Base-by-base conservation (phyloP, 1,140 invertebrate genomes). In the Cotesia vestalis region DNA sequence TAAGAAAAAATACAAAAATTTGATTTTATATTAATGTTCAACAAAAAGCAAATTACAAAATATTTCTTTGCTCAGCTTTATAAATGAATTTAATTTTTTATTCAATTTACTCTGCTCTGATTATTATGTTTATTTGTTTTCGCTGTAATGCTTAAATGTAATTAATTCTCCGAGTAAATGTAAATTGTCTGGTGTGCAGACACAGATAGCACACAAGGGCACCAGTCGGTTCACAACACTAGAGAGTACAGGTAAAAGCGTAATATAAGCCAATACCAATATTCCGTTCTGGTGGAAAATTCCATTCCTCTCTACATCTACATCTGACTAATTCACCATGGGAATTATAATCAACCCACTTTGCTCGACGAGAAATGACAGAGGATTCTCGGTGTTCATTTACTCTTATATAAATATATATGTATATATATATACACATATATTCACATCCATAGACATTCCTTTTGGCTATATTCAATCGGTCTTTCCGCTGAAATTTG, bases 341-440 rank as follows among this genome's bases (percentile, higher is more conserved):
- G 17, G 66, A 59, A 68, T 46, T 67, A 68, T 68, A 68, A 68
- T 68, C 53, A 68, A 68, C 34, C 55, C 66, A 68, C 55, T 68
- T 68, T 68, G 52, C 12, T 40, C 4, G 8, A 59, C 52, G 55
- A 59, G 20, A 20, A 68, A 68, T 60, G 52, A 59, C 66, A 66
- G 51, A 40, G 35, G 59, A 68, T 68, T 68, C 52, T 46, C 2
- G 12, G 66, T 46, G 34, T 35, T 40, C 66, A 46, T 27, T 59
- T 53, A 68, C 27, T 6, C 52, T 57, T n/a, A n/a, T n/a, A 38
- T 12, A 0, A 12, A 63, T 38, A 63, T 46, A 63, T 40, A 63
- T 40, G 46, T 38, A 63, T 46, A 63, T 40, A 63, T 40, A 12
- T 4, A 62, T 38, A 62, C 36, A 38, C 35, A 62, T 40, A n/a